Percentiles rank a stretch among this genome's conserved stretches.
Conservation (phyloP, 1,140 invertebrate genomes). For the Heliconius hewitsoni region DNA sequence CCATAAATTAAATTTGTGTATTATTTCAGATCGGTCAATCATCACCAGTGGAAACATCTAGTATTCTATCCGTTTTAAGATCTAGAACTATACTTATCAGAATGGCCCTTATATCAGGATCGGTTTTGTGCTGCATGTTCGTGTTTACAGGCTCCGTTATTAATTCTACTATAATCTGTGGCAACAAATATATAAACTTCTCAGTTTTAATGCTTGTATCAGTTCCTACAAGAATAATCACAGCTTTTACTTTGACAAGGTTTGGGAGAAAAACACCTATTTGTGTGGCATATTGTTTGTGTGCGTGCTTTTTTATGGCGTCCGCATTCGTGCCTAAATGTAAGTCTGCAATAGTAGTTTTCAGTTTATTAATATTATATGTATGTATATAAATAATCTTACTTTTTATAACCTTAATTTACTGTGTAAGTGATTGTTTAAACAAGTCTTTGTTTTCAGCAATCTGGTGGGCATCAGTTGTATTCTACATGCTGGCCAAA, state of each 20-base stretch:
- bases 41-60: constrained; percentile 46
- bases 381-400: not conserved
- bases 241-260: constrained; percentile 83
- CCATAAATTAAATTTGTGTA: not conserved
- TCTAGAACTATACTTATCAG: constrained; percentile 83
- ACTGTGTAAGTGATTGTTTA: not conserved
- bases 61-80: constrained; percentile 81
- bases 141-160: constrained; percentile 91
- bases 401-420: not conserved
- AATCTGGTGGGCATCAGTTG: constrained; percentile 57
- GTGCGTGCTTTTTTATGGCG: constrained; percentile 76
- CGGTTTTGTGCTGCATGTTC: constrained; percentile 86
- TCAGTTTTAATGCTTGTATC: constrained; percentile 81
- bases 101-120: constrained; percentile 84
- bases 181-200: constrained; percentile 84
- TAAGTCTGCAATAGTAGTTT: constrained; percentile 44
- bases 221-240: constrained; percentile 83
- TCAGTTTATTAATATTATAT: not conserved
- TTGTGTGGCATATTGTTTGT: constrained; percentile 83
- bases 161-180: constrained; percentile 84
- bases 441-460: constrained; percentile 40
- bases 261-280: constrained; percentile 84
- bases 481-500: constrained; percentile 84
- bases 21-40: constrained; percentile 40
- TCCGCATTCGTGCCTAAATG: constrained; percentile 72